phyloP scores from a whole-genome alignment of 2,797 vertebrate genomes.

The Cirrhinus molitorella region DNA sequence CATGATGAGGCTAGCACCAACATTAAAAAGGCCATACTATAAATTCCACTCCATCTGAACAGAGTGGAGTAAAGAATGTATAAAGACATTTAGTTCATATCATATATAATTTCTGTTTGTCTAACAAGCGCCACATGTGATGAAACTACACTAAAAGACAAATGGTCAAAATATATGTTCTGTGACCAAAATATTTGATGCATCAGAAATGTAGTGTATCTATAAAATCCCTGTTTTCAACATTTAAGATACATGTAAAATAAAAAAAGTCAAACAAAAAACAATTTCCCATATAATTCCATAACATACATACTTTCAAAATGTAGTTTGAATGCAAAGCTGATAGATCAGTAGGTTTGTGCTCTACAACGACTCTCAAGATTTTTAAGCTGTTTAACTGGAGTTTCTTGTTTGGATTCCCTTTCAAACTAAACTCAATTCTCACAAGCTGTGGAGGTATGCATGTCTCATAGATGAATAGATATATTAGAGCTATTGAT shows the following conservation, averaged over 20 bases:
- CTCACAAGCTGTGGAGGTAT: not conserved
- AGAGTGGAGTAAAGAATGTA: not conserved
- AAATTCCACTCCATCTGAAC: not conserved
- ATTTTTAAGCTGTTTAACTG: not conserved
- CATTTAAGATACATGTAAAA: not conserved
- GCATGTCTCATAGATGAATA: not conserved
- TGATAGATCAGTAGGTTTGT: not conserved
- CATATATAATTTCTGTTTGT: not conserved
- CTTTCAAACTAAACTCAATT: not conserved
- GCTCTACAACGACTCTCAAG: not conserved
- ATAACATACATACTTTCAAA: no score
- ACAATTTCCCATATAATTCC: not conserved
- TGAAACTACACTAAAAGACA: not conserved
- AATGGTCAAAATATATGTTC: not conserved
- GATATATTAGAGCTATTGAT: not conserved
- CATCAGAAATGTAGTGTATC: not conserved
- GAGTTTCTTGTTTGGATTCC: conserved; percentile 6
- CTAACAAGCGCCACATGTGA: not conserved
- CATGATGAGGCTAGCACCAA: not conserved
- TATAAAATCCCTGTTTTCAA: not conserved
- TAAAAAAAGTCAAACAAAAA: not conserved
- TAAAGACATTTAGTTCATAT: not conserved
- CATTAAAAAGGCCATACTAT: not conserved
- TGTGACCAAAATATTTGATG: not conserved
- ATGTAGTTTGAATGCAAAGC: not conserved